Base-by-base conservation (phyloP, 2,797 vertebrate genomes). In the Sardinella longiceps region DNA sequence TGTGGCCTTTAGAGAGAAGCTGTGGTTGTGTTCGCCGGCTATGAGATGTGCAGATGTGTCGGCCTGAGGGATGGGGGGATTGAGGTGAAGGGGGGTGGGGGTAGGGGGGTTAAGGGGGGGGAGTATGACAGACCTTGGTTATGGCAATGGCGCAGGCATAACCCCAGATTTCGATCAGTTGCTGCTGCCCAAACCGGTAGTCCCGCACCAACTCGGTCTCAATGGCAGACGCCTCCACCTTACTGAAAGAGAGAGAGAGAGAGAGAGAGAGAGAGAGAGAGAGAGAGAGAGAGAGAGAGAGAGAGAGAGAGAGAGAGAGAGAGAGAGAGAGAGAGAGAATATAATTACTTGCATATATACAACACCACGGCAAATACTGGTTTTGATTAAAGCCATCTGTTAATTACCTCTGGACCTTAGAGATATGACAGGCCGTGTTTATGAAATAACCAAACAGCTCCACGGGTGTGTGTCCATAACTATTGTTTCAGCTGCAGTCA, bases 101-200 rank as follows among this genome's bases (percentile, higher is more conserved):
- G 4, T n/a, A 15, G 12, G 20, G 11, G 28, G 25, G 10, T 28
- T 33, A 28, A 3, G 3, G 9, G n/a, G 51, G 20, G 15, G 1
- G 70, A 1, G 70, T 43, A n/a, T n/a, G 28, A 77, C 70, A 77
- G 70, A 99, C 98, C 97, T 98, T 99, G 46, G 97, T 94, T 80
- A 99, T 95, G 6, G 98, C 97, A 80, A 97, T 84, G 7, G 98
- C 98, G 0, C 97, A 98, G 0, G 97, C 97, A 0, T 98, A 96
- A 66, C 98, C 98, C 92, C 96, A 97, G 74, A 99, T 96, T 93
- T 99, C 98, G 39, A 97, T 96, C 86, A 99, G 95, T 94, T 99
- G 98, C 94, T 97, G 98, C 81, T 96, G 94, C 86, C 97, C 97
- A 25, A 99, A 99, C 81, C 92, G 94, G 84, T 98, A 99, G 88